These are phyloP conservation scores for Otolemur crassicaudatus DNA, from an alignment of 2,797 vertebrate genomes.

Conservation along the genomic window DNA sequence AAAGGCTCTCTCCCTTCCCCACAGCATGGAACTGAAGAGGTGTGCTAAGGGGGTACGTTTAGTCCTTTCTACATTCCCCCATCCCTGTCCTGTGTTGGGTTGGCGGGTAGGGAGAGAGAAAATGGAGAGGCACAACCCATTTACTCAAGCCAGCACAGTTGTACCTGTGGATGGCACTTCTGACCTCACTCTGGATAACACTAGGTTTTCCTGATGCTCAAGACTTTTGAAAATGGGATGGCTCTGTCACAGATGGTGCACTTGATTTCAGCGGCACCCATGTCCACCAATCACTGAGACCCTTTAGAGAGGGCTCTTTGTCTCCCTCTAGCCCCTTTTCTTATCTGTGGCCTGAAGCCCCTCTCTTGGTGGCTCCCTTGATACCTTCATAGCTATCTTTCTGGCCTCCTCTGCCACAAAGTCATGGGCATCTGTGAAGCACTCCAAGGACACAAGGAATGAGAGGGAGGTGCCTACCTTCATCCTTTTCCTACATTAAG, in stretches of 20 bases:
- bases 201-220: background rate
- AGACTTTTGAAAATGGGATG: background rate
- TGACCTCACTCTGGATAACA: background rate
- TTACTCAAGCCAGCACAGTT: background rate
- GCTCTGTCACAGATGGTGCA: background rate
- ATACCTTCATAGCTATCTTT: background rate
- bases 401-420: background rate
- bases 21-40: background rate
- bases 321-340: background rate
- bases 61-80: background rate
- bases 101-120: background rate
- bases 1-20: background rate
- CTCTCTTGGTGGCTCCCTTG: too few relatives aligned
- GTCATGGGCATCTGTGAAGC: background rate
- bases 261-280: background rate
- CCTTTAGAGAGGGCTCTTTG: background rate
- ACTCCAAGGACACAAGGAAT: background rate
- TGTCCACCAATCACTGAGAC: background rate
- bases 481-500: background rate
- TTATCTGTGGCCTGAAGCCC: background rate
- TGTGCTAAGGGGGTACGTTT: fast-evolving
- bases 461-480: background rate
- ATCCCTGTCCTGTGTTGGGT: too few relatives aligned
- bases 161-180: background rate
- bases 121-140: fast-evolving